Conservation (phyloP, 2,888 invertebrate species). For the Nemotelus nigrinus region DNA sequence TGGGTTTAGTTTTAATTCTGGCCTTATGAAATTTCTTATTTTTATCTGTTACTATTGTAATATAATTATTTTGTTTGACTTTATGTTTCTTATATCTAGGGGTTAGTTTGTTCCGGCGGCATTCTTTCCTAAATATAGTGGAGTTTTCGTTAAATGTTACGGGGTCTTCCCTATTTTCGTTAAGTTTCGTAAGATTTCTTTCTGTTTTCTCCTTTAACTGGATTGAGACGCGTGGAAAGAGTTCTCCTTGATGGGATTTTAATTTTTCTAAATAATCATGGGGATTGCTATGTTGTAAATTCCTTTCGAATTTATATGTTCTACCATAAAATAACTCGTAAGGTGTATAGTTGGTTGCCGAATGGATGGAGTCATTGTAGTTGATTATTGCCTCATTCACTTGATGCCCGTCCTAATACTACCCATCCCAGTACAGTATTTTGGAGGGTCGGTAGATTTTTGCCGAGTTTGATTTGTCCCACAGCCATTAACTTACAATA, state of each 20-base stretch:
- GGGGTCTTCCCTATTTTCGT: neutral
- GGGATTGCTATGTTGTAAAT: conserved; percentile 15
- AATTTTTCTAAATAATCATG: conserved; percentile 41
- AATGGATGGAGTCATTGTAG: conserved; percentile 30
- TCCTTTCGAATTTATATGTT: conserved; percentile 10
- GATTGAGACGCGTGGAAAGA: neutral
- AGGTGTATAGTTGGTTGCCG: conserved; percentile 12
- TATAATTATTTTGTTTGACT: conserved; percentile 16
- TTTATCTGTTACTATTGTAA: neutral
- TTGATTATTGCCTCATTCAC: too few relatives aligned
- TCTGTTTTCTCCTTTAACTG: neutral
- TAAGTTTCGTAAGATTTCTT: conserved; percentile 8
- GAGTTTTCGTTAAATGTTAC: neutral
- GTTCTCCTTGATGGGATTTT: conserved; percentile 21
- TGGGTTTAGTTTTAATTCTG: conserved; percentile 28
- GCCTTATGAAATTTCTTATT: conserved; percentile 19
- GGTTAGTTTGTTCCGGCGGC: conserved; percentile 18
- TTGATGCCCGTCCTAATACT: too few relatives aligned
- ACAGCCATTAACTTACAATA: too few relatives aligned
- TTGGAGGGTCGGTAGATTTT: too few relatives aligned
- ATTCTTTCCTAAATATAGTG: conserved; percentile 27
- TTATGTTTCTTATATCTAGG: conserved; percentile 20
- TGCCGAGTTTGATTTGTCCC: too few relatives aligned
- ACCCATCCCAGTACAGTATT: too few relatives aligned
- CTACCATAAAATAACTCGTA: conserved; percentile 28